phyloP scores from a whole-genome alignment of 2,797 vertebrate genomes.

The Rhinatrema bivittatum region DNA sequence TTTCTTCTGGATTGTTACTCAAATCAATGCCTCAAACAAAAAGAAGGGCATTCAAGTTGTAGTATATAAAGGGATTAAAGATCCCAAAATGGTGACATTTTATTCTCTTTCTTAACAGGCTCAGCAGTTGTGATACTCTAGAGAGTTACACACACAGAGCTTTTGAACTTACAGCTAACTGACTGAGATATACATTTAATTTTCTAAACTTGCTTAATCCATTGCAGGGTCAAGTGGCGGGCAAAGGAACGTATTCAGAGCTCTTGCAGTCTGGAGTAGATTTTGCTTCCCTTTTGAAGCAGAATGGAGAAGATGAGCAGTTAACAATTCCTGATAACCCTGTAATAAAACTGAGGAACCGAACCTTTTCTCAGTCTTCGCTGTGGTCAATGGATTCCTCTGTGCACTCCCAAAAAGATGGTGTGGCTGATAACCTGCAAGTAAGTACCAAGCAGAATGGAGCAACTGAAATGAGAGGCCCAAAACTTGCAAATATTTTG shows the following conservation, averaged over 20 bases:
- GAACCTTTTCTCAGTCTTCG: slow-evolving; percentile 80
- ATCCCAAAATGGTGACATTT: no score
- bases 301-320: slow-evolving; percentile 63
- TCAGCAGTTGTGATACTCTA: no score
- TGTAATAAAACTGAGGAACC: slow-evolving; percentile 40
- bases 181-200: no score
- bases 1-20: no score
- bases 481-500: no score
- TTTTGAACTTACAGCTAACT: no score
- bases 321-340: slow-evolving; percentile 22
- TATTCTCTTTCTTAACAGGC: no score
- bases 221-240: slow-evolving; percentile 79
- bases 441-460: slow-evolving; percentile 55
- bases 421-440: slow-evolving; percentile 49
- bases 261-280: slow-evolving; percentile 81
- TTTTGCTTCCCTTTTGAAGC: slow-evolving; percentile 83
- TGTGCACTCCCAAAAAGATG: slow-evolving; percentile 67
- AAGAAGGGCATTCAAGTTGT: no score
- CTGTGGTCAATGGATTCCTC: slow-evolving; percentile 74
- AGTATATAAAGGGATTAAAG: no score
- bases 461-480: no score
- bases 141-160: no score
- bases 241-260: slow-evolving; percentile 77
- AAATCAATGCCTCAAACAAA: no score
- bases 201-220: slow-evolving; percentile 8